A percentile compares a stretch with the other conserved stretches of the same genome.
These are phyloP conservation scores for Drosophila colorata DNA, from an alignment of 2,888 invertebrate species.

Conservation along the genomic window DNA sequence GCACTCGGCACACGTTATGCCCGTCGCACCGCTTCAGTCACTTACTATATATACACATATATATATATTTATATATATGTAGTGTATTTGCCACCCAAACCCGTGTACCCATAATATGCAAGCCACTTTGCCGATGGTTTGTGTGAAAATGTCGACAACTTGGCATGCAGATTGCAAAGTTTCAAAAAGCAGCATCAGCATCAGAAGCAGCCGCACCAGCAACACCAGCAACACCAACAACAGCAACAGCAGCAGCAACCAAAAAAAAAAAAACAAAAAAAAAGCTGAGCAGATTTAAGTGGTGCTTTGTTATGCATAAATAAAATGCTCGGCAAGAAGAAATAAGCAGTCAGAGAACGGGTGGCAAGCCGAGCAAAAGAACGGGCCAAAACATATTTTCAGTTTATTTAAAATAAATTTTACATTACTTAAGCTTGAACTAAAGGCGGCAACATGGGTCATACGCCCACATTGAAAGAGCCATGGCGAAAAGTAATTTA, in stretches of 20 bases:
- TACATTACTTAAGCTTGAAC: conserved; percentile 71
- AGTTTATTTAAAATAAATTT: conserved; percentile 81
- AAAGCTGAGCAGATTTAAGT: conserved; percentile 77
- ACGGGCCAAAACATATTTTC: conserved; percentile 71
- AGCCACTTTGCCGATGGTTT: conserved; percentile 56
- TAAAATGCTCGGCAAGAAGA: conserved; percentile 73
- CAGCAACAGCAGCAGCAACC: conserved; percentile 31
- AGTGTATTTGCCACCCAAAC: conserved; percentile 14
- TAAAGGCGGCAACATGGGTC: conserved; percentile 51
- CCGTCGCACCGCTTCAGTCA: conserved; percentile 27
- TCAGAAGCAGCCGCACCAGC: conserved; percentile 24
- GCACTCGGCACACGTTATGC: conserved; percentile 70
- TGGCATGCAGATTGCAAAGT: conserved; percentile 80
- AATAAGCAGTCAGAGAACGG: conserved; percentile 57
- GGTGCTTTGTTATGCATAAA: conserved; percentile 80
- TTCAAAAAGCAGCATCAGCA: conserved; percentile 70
- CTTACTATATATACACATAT: conserved; percentile 3
- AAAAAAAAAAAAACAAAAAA: conserved; percentile 22
- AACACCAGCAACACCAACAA: conserved; percentile 33
- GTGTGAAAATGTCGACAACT: conserved; percentile 81
- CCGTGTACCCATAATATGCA: conserved; percentile 17
- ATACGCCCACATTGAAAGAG: conserved; percentile 23
- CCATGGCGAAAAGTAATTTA: conserved; percentile 72
- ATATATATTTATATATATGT: conserved; percentile 2
- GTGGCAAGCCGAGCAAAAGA: conserved; percentile 35